Percentiles rank a stretch among this genome's conserved stretches.
These are phyloP conservation scores for Polydrusus tereticollis DNA, from an alignment of 2,888 invertebrate species.

Conservation along the genomic window DNA sequence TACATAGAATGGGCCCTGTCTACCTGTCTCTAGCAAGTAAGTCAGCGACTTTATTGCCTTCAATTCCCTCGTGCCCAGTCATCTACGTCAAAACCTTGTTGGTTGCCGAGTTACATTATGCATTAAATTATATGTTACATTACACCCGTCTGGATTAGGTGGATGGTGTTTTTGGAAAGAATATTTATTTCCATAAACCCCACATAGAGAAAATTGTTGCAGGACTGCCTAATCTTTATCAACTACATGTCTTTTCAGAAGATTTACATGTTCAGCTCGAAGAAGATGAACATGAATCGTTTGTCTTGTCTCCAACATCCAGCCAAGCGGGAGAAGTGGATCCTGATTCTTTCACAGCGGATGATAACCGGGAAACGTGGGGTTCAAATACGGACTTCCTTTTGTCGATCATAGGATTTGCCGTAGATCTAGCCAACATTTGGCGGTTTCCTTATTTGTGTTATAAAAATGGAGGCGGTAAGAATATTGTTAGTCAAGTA, in stretches of 20 bases:
- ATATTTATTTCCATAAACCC: too few relatives aligned
- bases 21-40: too few relatives aligned
- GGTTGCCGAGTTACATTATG: too few relatives aligned
- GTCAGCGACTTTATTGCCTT: too few relatives aligned
- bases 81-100: too few relatives aligned
- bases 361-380: slow-evolving; percentile 83
- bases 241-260: slow-evolving; percentile 59
- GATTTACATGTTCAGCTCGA: slow-evolving; percentile 67
- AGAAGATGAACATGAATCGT: slow-evolving; percentile 66
- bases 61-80: too few relatives aligned
- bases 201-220: too few relatives aligned
- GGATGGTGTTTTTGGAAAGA: too few relatives aligned
- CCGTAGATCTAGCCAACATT: slow-evolving; percentile 89
- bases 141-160: too few relatives aligned
- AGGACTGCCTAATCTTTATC: too few relatives aligned
- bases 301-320: slow-evolving; percentile 65
- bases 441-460: slow-evolving; percentile 87
- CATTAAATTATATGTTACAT: too few relatives aligned
- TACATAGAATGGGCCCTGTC: too few relatives aligned
- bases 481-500: slow-evolving; percentile 28
- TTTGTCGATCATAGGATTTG: slow-evolving; percentile 87
- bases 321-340: slow-evolving; percentile 65
- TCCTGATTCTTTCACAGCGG: slow-evolving; percentile 63
- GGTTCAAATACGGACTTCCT: slow-evolving; percentile 85
- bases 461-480: slow-evolving; percentile 84